Conservation (phyloP, 2,113 vertebrate species). For the Tenebrosternarchus preto region DNA sequence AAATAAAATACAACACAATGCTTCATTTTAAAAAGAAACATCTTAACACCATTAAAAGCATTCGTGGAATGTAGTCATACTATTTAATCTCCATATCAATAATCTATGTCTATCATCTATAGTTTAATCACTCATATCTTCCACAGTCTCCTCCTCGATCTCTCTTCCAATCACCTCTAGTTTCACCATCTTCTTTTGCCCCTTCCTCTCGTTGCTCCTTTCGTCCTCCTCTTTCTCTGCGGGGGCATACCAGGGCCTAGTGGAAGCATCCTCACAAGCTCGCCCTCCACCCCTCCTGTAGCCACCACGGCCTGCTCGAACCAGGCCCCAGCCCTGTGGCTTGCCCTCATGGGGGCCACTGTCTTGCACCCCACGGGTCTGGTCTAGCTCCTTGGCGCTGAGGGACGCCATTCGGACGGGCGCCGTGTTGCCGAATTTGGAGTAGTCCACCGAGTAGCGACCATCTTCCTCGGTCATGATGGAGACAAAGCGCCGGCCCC, state of each 20-base stretch:
- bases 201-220: slow-evolving; percentile 55
- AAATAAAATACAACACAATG: slow-evolving; percentile 1
- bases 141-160: slow-evolving; percentile 54
- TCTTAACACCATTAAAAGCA: not conserved
- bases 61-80: not conserved
- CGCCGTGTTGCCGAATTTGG: slow-evolving; percentile 83
- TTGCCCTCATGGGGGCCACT: slow-evolving; percentile 53
- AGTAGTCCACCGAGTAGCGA: slow-evolving; percentile 80
- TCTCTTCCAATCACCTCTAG: slow-evolving; percentile 74
- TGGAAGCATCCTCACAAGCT: slow-evolving; percentile 54
- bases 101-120: not conserved
- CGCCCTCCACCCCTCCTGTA: slow-evolving; percentile 72
- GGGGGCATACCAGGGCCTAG: slow-evolving; percentile 67
- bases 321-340: slow-evolving; percentile 75
- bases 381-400: slow-evolving; percentile 78
- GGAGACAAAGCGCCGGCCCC: slow-evolving; percentile 82
- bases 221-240: slow-evolving; percentile 53
- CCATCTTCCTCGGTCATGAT: slow-evolving; percentile 80
- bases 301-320: slow-evolving; percentile 74
- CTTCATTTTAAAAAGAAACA: not conserved
- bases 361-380: slow-evolving; percentile 68
- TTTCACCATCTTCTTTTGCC: slow-evolving; percentile 70
- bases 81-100: slow-evolving; percentile 2
- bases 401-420: slow-evolving; percentile 73
- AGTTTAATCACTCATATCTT: slow-evolving; percentile 61